Conservation (phyloP, 2,888 invertebrate species). For the Drosophila mimica region DNA sequence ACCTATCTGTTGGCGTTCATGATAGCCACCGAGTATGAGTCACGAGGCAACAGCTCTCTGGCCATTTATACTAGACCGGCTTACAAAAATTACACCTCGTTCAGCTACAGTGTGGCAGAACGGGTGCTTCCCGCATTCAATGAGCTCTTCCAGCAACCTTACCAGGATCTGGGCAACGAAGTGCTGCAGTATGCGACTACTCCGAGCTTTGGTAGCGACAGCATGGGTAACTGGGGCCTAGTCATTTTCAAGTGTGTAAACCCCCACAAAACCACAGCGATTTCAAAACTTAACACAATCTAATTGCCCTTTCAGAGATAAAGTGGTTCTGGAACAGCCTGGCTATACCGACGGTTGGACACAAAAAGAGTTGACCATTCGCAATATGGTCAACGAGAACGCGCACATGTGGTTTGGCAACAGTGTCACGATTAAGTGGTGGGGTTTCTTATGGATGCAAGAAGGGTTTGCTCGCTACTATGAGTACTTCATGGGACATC, state of each 20-base stretch:
- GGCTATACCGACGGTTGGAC: constrained; percentile 76
- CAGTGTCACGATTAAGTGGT: constrained; percentile 86
- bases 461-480: constrained; percentile 90
- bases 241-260: constrained; percentile 90
- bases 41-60: constrained; percentile 56
- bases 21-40: constrained; percentile 87
- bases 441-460: constrained; percentile 87
- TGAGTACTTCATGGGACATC: constrained; percentile 86
- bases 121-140: constrained; percentile 83
- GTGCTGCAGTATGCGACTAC: constrained; percentile 92
- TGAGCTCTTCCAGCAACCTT: constrained; percentile 89
- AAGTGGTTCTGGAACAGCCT: constrained; percentile 64
- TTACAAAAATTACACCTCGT: constrained; percentile 88
- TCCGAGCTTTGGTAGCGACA: constrained; percentile 91
- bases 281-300: background rate
- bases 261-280: background rate
- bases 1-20: constrained; percentile 93
- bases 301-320: constrained; percentile 53
- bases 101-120: constrained; percentile 85
- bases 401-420: constrained; percentile 90
- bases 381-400: constrained; percentile 85
- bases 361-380: constrained; percentile 85
- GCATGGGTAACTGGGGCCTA: constrained; percentile 97
- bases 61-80: constrained; percentile 89
- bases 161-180: constrained; percentile 86